Evolutionary conservation across 2,113 vertebrate genomes (phyloP), one percentile per base, ranked within the genome.

Genomic region (Reinhardtius hippoglossoides): DNA sequence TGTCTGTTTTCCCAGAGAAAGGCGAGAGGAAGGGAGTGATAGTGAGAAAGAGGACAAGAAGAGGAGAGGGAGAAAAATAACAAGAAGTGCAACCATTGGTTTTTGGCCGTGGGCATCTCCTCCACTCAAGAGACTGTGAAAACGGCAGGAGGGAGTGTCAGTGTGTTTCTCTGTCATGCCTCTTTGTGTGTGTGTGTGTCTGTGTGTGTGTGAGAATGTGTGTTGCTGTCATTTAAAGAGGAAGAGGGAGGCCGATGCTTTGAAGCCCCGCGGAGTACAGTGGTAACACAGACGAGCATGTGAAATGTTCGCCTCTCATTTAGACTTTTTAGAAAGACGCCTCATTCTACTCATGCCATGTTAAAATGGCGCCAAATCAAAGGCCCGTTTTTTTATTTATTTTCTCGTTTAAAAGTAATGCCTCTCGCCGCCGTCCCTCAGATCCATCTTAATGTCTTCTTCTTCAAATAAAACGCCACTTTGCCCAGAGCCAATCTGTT

Each of bases 41-140:
- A 67, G 74, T 62, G 78, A 64, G 75, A 57, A 77, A 61, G 73
- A 75, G 50, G 31, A 60, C 69, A 59, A 60, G 48, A 21, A 14
- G 73, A 66, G 79, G 79, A 48, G 50, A 67, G 74, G 56, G 78
- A 64, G 78, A 54, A 77, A 61, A 50, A 66, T 58, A 78, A 64
- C 56, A 82, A 83, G 79, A 82, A 87, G 80, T 70, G 78, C 71
- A 87, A 84, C 83, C 76, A 84, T 83, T 90, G 89, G 84, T 84
- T 87, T 90, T 87, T 89, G 82, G 90, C 90, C 64, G 67, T 86
- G 83, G 90, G 88, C 87, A 83, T 91, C 85, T 91, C 80, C 75
- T 82, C 75, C 60, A 88, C 91, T 91, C 88, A 81, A 87, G 92
- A 88, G 86, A 91, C 87, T 84, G 87, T 84, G 87, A 85, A 88